A percentile compares a stretch with the other conserved stretches of the same genome.
These are phyloP conservation scores for Chaenodraco wilsoni DNA, from an alignment of 2,797 vertebrate species.

Conservation along the genomic window DNA sequence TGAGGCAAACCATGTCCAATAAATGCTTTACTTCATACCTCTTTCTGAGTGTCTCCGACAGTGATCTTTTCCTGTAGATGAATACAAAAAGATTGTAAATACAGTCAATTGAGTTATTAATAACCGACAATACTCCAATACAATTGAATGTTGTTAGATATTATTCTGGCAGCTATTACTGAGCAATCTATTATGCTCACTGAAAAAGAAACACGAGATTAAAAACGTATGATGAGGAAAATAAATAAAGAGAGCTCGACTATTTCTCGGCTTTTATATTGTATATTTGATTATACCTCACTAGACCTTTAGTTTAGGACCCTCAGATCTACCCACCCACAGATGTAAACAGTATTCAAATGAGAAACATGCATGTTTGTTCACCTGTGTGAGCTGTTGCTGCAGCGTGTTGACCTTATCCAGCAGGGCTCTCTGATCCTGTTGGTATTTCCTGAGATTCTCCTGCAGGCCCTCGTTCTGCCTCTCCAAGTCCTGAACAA, in stretches of 20 bases:
- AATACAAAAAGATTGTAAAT: slow-evolving; percentile 1
- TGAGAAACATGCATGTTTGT: not conserved
- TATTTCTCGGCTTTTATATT: not conserved
- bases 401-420: slow-evolving; percentile 91
- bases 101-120: not conserved
- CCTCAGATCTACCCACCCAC: not conserved
- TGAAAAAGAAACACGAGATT: slow-evolving; percentile 4
- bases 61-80: slow-evolving; percentile 77
- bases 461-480: slow-evolving; percentile 93
- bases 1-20: not conserved
- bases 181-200: not conserved
- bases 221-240: not conserved
- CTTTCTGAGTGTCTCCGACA: slow-evolving; percentile 78
- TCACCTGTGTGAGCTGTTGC: slow-evolving; percentile 92
- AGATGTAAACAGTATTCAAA: not conserved
- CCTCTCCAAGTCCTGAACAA: slow-evolving; percentile 88
- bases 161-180: not conserved
- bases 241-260: not conserved
- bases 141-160: not conserved
- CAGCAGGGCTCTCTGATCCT: slow-evolving; percentile 89
- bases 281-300: not conserved
- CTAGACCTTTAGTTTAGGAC: not conserved
- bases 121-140: not conserved
- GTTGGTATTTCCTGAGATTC: slow-evolving; percentile 87
- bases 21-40: slow-evolving; percentile 68